Base-by-base conservation (phyloP, 2,888 invertebrate species). In the Eudemis profundana region DNA sequence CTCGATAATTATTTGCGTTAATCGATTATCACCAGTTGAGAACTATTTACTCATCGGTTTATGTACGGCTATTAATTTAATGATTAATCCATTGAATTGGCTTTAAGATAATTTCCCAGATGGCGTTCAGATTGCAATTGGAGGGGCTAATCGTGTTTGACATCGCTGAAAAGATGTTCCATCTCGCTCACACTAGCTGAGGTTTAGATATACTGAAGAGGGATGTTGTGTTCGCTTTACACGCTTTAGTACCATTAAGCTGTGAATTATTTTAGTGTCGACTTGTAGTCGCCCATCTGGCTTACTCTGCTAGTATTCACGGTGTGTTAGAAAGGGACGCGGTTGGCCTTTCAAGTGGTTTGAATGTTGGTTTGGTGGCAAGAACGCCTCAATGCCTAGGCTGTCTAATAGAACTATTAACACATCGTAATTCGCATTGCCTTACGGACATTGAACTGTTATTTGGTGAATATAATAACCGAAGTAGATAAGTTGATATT, bases 351-450 rank as follows among this genome's bases (percentile, higher is more conserved):
- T 53, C 38, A 38, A 5, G 14, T 38, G 23, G 23, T 36, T 40
- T 53, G 40, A 54, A 17, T 46, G 40, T 15, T 54, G 12, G 23
- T 23, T 15, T 54, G 27, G 12, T 17, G 54, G 19, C 40, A 2
- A 27, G 23, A 21, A 40, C 27, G 15, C 27, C 40, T 42, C 40
- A 23, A 68, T 72, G 71, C 65, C 73, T 50, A 69, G 69, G 62
- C 67, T 70, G 69, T 72, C 69, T 78, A 81, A 79, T 81, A 69
- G 72, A 47, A 36, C 60, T 65, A 63, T 62, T 62, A 66, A 29
- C 53, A 61, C 40, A 17, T 42, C 36, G 57, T 50, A 23, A 14
- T 50, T 23, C 12, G 56, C 10, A 57, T 40, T 42, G n/a, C 42
- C 15, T 49, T n/a, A 23, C 8, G 44, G 57, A 57, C 19, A 64